Base-by-base conservation (phyloP, 2,888 invertebrate species). In the Dynastes hyllus region DNA sequence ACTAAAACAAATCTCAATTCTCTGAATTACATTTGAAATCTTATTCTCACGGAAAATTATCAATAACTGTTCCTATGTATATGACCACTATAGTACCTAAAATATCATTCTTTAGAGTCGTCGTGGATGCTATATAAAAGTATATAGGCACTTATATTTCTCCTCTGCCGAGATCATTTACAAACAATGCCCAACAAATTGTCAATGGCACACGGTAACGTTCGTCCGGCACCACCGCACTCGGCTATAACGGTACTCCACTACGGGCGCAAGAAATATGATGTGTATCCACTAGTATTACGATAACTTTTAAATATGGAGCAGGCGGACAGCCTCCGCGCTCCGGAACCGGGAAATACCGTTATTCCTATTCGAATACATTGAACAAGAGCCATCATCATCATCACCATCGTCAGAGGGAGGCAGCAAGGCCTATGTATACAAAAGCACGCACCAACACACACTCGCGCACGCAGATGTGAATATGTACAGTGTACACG, bases 121-220 rank as follows among this genome's bases (percentile, higher is more conserved):
- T 45, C 45, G 45, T 45, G 45, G 8, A 45, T 8, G 11, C 8
- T 45, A 45, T 11, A 45, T 37, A 37, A 37, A 37, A 2, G 11
- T 45, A 45, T 45, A 45, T 8, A 45, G 45, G 9, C 11, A 11
- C 45, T 11, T 45, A 45, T 8, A 45, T 45, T 45, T 45, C 45
- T 45, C 45, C 45, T 45, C 45, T 45, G 9, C 45, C 61, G 66
- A 69, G 61, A 77, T 80, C 76, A 83, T 83, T 83, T 83, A 80
- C 83, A 83, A 83, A 83, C 83, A 83, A 83, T 83, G 66, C 79
- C 81, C 78, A 79, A 79, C 81, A 81, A 81, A 81, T 81, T 81
- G 76, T 80, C 80, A 78, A 77, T 78, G 80, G 69, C 78, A 80
- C 51, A 81, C 32, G 32, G 55, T 22, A 58, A 58, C 55, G 55